Evolutionary conservation across 2,797 vertebrate species (phyloP), one percentile per base, ranked within the genome.

Genomic region (Typhlichthys eigenmanni): DNA sequence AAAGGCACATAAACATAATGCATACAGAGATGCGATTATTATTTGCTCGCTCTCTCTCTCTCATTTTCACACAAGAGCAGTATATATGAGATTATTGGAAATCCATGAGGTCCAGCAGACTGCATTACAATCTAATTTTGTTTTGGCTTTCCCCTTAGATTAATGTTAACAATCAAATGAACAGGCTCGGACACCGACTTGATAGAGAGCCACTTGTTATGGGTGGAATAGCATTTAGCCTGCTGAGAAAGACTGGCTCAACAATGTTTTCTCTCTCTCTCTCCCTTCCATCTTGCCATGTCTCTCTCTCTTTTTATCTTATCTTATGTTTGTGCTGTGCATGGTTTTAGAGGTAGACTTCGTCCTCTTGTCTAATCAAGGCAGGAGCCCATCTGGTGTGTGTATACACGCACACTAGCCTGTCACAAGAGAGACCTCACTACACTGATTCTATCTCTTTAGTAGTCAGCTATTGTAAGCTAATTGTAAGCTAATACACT

Each of bases 1-100:
- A 12, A 48, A 6, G 4, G 10, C 7, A 48, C 4, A 47, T 47
- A 12, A 48, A 48, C 47, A 48, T 16, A 5, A 32, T 49, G 6
- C 61, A 29, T 12, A 50, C 32, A 17, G 7, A 24, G 5, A n/a
- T 13, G 13, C 46, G 9, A 9, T 4, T 49, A 38, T 48, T 4
- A 13, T 48, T 10, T 17, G n/a, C 29, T 6, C 8, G 34, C 16
- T 58, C 51, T 32, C 14, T 7, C 34, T 34, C 13, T 49, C 51
- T 49, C 5, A 38, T 29, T 13, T 16, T 66, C 51, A 32, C 17
- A 34, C 16, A 8, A 19, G 10, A 43, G 66, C 55, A 55, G 58
- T 56, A 69, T 72, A 68, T 49, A 62, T 65, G 49, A 61, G 66
- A 75, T 84, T 74, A 76, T 75, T 64, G 67, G 71, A 71, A 86